Evolutionary conservation across 2,888 invertebrate species (phyloP).

Genomic region (Saturnia japonica): DNA sequence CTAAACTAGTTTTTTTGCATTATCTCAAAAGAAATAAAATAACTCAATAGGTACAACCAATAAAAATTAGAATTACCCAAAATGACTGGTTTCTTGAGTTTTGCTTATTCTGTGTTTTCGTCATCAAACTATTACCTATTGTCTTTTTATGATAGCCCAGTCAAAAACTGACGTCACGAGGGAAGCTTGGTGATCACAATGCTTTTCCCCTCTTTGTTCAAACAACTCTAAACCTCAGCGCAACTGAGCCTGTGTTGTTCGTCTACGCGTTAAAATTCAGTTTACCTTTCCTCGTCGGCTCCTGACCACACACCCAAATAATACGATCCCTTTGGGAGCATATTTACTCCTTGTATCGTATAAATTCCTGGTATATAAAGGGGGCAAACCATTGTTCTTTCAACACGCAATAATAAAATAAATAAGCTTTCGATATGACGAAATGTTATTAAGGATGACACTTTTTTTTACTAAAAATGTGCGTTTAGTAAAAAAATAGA

Average conservation of each 20-base stretch:
- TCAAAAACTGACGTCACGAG: conserved; percentile 63
- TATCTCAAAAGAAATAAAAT: neutral
- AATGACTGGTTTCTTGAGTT: neutral
- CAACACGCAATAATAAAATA: conserved; percentile 70
- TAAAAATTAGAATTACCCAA: neutral
- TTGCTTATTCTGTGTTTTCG: conserved; percentile 23
- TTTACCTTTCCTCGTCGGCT: conserved; percentile 33
- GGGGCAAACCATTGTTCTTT: conserved; percentile 83
- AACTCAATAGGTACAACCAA: neutral
- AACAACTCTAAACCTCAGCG: conserved; percentile 17
- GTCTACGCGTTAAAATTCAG: conserved; percentile 16
- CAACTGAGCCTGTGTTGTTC: conserved; percentile 3
- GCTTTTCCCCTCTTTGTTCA: conserved; percentile 17
- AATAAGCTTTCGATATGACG: neutral
- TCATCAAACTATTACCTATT: conserved; percentile 32
- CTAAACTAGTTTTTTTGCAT: neutral
- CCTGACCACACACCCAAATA: conserved; percentile 44
- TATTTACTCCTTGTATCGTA: conserved; percentile 59
- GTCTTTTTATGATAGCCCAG: conserved; percentile 52
- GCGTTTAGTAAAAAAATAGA: too few species aligned
- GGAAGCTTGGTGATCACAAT: conserved; percentile 27
- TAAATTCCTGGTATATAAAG: conserved; percentile 80
- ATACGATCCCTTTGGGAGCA: conserved; percentile 54
- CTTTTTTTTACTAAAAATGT: too few species aligned
- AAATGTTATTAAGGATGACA: too few species aligned